Conservation (phyloP, 2,888 invertebrate genomes). For the Meiosimyza decipiens region DNA sequence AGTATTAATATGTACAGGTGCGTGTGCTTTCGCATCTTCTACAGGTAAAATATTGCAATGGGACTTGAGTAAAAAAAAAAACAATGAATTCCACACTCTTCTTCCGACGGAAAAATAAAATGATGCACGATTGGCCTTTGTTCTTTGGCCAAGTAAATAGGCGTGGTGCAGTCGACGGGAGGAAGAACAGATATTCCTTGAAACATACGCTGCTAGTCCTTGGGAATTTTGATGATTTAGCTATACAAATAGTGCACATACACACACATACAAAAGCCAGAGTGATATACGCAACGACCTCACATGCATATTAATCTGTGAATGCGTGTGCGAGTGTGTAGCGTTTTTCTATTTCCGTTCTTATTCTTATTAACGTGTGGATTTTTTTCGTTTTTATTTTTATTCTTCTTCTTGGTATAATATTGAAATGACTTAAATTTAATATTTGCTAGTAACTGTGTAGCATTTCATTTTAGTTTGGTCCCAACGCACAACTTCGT, state of each 20-base stretch:
- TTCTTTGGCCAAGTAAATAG: too few species aligned
- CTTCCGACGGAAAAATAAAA: too few species aligned
- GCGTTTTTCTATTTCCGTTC: constrained; percentile 20
- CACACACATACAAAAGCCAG: constrained; percentile 18
- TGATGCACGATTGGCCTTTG: too few species aligned
- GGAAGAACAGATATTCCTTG: too few species aligned
- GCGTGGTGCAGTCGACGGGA: too few species aligned
- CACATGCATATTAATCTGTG: constrained; percentile 11
- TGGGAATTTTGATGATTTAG: not conserved
- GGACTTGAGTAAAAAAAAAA: too few species aligned
- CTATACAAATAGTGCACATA: not conserved
- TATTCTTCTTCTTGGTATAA: not conserved
- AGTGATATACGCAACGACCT: constrained; percentile 19
- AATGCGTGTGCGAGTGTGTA: constrained; percentile 15
- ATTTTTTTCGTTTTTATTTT: not conserved
- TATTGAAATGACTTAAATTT: not conserved
- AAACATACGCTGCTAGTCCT: too few species aligned
- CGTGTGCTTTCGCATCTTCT: too few species aligned
- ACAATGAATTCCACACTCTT: too few species aligned
- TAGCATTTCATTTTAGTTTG: not conserved
- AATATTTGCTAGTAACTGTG: not conserved
- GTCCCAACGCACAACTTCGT: not conserved
- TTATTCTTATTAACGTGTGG: not conserved
- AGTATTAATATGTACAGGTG: too few species aligned
- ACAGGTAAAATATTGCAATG: too few species aligned